Conservation (phyloP, 2,113 vertebrate species). For the Lagopus leucura region DNA sequence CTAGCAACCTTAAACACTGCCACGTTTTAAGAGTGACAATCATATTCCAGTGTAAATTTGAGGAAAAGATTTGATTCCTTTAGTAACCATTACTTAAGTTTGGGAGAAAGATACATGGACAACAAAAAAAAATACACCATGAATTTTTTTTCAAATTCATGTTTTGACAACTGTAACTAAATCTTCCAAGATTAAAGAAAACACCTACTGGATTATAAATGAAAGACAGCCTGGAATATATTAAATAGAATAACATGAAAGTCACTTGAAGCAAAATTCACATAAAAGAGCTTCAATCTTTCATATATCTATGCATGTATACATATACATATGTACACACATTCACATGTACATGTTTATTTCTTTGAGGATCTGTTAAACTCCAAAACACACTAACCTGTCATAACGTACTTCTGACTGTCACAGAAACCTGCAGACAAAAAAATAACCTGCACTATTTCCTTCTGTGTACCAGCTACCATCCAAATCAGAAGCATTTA, state of each 20-base stretch:
- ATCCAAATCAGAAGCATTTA: neutral
- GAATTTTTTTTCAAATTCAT: neutral
- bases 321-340: too few species aligned
- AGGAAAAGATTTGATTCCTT: neutral
- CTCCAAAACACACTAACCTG: neutral
- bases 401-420: neutral
- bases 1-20: rapidly evolving
- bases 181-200: conserved; percentile 44
- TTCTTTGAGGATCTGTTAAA: neutral
- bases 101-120: neutral
- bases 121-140: neutral
- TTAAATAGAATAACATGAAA: neutral
- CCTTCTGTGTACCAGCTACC: neutral
- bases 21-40: neutral
- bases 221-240: conserved; percentile 35
- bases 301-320: neutral
- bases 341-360: neutral
- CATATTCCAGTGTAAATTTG: neutral
- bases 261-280: neutral
- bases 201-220: conserved; percentile 48
- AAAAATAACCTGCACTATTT: neutral
- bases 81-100: neutral
- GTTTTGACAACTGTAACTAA: conserved; percentile 63
- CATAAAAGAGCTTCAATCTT: neutral
- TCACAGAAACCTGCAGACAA: neutral